Percentiles rank a stretch among this genome's conserved stretches.
These are phyloP conservation scores for Neoarius graeffei DNA, from an alignment of 2,113 vertebrate genomes.

Conservation along the genomic window DNA sequence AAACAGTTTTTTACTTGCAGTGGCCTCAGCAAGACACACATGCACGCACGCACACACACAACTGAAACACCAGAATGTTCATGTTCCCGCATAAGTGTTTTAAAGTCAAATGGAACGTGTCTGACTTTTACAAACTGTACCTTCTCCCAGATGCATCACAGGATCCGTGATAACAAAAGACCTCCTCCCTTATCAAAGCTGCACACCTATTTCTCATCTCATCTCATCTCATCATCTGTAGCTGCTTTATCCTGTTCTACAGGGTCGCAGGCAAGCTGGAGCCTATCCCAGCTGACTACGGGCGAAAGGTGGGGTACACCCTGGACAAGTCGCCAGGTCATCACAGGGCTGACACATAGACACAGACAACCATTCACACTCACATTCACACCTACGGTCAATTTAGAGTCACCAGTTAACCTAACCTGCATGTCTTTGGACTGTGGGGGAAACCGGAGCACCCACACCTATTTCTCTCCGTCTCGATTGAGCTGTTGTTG, in stretches of 20 bases:
- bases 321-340: too few relatives aligned
- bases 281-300: too few relatives aligned
- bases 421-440: too few relatives aligned
- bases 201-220: background rate
- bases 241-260: too few relatives aligned
- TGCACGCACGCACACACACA: conserved; percentile 8
- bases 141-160: background rate
- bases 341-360: too few relatives aligned
- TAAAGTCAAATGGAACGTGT: background rate
- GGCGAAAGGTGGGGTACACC: too few relatives aligned
- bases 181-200: background rate
- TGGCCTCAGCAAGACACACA: background rate
- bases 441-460: too few relatives aligned
- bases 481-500: background rate
- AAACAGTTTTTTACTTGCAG: background rate
- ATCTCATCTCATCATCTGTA: too few relatives aligned
- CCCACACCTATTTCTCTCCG: background rate
- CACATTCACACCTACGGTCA: too few relatives aligned
- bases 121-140: background rate
- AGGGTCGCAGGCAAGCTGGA: too few relatives aligned
- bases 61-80: background rate
- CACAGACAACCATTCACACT: too few relatives aligned
- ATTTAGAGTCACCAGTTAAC: too few relatives aligned
- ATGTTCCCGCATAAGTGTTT: background rate
- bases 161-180: background rate